Percentiles rank a stretch among this genome's conserved stretches.
Evolutionary conservation across 2,888 invertebrate species (phyloP).

Genomic region (Pollenia amentaria): DNA sequence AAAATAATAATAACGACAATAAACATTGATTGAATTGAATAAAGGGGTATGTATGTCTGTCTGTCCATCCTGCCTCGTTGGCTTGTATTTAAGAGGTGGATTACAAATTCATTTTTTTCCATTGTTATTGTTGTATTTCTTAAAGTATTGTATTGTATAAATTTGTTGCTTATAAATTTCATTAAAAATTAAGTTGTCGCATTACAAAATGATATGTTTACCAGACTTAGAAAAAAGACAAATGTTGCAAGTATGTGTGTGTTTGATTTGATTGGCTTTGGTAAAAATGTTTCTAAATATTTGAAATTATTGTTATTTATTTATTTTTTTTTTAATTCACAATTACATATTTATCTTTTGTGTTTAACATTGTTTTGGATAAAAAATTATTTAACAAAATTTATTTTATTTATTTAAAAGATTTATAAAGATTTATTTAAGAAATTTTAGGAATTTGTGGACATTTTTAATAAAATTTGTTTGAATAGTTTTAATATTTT

Average conservation of each 20-base stretch:
- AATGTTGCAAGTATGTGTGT: conserved; percentile 15
- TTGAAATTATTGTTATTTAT: conserved; percentile 37
- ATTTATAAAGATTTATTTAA: neutral
- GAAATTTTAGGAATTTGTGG: neutral
- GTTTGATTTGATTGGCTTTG: conserved; percentile 32
- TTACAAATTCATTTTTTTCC: conserved; percentile 38
- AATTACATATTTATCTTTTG: no score
- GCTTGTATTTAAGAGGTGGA: conserved; percentile 46
- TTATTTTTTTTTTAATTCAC: conserved; percentile 23
- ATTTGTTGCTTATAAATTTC: conserved; percentile 66
- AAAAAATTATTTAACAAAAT: conserved; percentile 41
- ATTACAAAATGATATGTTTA: conserved; percentile 51
- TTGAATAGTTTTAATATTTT: no score
- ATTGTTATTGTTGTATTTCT: conserved; percentile 8
- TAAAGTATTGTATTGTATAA: conserved; percentile 23
- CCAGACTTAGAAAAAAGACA: conserved; percentile 24
- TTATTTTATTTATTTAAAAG: conserved; percentile 18
- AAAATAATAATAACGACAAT: conserved; percentile 44
- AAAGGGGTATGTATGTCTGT: conserved; percentile 3
- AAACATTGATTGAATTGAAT: conserved; percentile 59
- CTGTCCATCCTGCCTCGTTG: neutral
- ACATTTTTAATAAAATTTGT: neutral
- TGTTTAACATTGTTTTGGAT: conserved; percentile 21
- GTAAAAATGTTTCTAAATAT: conserved; percentile 30
- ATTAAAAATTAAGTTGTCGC: conserved; percentile 72